These are phyloP conservation scores for Chrysaora quinquecirrha DNA, from an alignment of 30 jellyfish, hydroid and myxozoan genomes.

Conservation along the genomic window DNA sequence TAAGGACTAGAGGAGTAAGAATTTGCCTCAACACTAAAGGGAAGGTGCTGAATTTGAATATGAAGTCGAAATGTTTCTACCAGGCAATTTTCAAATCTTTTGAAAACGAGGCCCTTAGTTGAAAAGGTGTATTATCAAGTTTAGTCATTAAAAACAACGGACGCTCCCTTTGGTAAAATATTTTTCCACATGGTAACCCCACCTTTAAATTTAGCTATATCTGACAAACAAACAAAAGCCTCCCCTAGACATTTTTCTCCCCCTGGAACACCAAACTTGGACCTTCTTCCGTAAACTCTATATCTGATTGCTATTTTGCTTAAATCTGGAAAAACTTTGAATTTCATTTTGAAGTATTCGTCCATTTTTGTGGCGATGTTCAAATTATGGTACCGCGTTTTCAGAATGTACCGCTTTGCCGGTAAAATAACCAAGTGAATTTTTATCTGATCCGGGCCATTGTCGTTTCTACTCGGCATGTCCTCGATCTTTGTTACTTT, in stretches of 20 bases:
- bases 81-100: too few species aligned
- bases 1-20: too few species aligned
- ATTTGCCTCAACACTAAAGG: too few species aligned
- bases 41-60: too few species aligned
- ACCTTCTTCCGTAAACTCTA: conserved; percentile 76
- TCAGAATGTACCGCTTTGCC: conserved; percentile 55
- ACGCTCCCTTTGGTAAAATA: conserved; percentile 29
- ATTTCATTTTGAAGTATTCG: conserved; percentile 78
- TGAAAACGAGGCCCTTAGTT: too few species aligned
- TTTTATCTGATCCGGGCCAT: conserved; percentile 62
- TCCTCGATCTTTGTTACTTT: conserved; percentile 50
- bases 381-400: conserved; percentile 47
- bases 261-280: conserved; percentile 40
- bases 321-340: conserved; percentile 58
- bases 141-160: neutral
- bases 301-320: conserved; percentile 39
- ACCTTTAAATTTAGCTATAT: conserved; percentile 54
- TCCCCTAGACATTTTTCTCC: conserved; percentile 73
- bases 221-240: conserved; percentile 41
- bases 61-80: too few species aligned
- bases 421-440: conserved; percentile 72
- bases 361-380: conserved; percentile 18
- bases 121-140: too few species aligned
- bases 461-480: conserved; percentile 25
- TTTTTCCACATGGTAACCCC: conserved; percentile 62